Conservation (phyloP, 2,797 vertebrate genomes). For the Helarctos malayanus region DNA sequence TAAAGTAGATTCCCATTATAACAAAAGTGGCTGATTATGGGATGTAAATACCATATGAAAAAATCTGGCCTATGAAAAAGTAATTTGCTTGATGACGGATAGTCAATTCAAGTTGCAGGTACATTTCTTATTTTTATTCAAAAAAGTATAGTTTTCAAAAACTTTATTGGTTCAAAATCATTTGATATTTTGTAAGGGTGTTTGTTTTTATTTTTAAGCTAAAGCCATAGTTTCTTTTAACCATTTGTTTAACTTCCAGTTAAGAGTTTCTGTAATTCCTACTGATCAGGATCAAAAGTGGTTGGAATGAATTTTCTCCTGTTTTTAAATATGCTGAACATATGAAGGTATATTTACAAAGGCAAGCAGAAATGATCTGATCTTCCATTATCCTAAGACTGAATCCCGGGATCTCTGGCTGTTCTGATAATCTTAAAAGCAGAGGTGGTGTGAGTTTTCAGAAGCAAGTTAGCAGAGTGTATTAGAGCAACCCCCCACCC, state of each 20-base stretch:
- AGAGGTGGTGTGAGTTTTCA: constrained; percentile 13
- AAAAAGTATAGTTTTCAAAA: neutral
- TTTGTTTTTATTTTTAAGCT: neutral
- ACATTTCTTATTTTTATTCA: neutral
- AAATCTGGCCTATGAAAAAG: neutral
- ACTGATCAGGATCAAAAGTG: neutral
- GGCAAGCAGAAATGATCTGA: neutral
- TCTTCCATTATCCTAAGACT: neutral
- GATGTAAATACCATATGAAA: neutral
- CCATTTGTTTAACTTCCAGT: neutral
- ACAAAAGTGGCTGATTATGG: neutral
- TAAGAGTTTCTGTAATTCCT: neutral
- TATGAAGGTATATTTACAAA: neutral
- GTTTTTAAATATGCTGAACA: neutral
- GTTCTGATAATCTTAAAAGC: neutral
- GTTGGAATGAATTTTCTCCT: neutral
- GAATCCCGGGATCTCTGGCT: neutral
- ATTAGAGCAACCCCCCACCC: neutral
- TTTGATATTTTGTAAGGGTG: neutral
- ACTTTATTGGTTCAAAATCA: neutral
- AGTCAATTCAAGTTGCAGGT: neutral
- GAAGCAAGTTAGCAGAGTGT: neutral
- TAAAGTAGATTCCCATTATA: constrained; percentile 6
- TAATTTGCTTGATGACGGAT: neutral
- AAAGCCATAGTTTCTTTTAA: neutral